phyloP scores from a whole-genome alignment of 2,888 invertebrate genomes.

The Oscheius onirici region DNA sequence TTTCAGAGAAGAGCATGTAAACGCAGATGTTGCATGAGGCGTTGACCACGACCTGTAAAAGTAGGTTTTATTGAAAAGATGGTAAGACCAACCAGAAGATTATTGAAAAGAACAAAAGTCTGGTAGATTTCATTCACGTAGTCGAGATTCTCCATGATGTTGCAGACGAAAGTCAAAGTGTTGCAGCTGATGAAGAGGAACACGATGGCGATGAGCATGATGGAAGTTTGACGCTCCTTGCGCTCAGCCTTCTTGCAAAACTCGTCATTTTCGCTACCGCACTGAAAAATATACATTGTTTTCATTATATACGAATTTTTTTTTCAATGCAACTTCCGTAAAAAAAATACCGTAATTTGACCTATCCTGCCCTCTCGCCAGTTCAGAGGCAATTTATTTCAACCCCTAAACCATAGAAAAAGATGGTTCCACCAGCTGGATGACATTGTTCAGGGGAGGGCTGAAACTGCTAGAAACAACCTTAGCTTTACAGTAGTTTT shows the following conservation, averaged over 20 bases:
- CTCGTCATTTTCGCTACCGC: slow-evolving; percentile 52
- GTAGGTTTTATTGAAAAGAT: not conserved
- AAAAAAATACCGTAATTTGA: no score
- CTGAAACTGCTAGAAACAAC: no score
- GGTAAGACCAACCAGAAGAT: slow-evolving; percentile 54
- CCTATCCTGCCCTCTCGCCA: no score
- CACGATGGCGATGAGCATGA: slow-evolving; percentile 66
- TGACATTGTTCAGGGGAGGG: no score
- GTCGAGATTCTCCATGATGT: slow-evolving; percentile 67
- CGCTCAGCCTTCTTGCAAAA: slow-evolving; percentile 55
- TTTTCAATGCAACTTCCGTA: no score
- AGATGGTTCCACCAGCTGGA: no score
- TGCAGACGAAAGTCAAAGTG: slow-evolving; percentile 64
- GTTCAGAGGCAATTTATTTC: no score
- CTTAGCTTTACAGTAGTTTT: no score
- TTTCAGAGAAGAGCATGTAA: slow-evolving; percentile 69
- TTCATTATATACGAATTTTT: no score
- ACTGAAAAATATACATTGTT: slow-evolving; percentile 34
- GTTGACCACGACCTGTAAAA: slow-evolving; percentile 64
- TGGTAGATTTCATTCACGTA: slow-evolving; percentile 46
- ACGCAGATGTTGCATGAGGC: slow-evolving; percentile 67
- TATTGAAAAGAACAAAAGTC: slow-evolving; percentile 60
- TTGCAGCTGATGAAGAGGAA: slow-evolving; percentile 65
- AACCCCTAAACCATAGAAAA: no score
- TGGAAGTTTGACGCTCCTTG: slow-evolving; percentile 65